Percentiles rank a stretch among this genome's conserved stretches.
Conservation (phyloP, 2,113 vertebrate genomes). For the Ahaetulla prasina region DNA sequence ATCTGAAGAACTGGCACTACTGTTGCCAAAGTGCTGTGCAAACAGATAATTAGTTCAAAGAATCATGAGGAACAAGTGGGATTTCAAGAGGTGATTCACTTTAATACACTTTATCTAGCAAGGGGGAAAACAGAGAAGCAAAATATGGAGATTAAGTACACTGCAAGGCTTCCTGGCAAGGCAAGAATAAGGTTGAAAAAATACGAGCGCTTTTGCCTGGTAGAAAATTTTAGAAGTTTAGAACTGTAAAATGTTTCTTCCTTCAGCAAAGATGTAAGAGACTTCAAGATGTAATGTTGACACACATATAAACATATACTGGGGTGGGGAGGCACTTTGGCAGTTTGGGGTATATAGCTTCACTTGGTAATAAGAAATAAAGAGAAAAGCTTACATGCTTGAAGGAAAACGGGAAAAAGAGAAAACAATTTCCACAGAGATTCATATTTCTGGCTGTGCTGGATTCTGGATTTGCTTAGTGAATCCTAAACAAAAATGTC, state of each 20-base stretch:
- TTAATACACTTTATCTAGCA: not conserved
- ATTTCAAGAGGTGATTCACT: not conserved
- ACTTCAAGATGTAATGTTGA: not conserved
- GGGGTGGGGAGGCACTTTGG: not conserved
- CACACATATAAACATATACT: not conserved
- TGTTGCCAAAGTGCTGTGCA: not conserved
- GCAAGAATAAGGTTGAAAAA: not conserved
- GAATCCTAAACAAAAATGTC: not conserved
- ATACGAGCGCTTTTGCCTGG: not conserved
- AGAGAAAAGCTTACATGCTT: not conserved
- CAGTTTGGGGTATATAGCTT: not conserved
- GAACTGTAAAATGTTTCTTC: not conserved
- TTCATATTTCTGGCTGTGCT: not conserved
- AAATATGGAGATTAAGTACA: not conserved
- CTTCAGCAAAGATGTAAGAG: not conserved
- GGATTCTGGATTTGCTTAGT: not conserved
- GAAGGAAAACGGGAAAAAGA: not conserved
- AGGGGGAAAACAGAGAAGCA: not conserved
- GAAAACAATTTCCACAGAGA: not conserved
- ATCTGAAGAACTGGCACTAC: not conserved
- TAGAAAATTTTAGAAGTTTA: not conserved
- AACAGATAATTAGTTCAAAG: not conserved
- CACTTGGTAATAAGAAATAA: not conserved
- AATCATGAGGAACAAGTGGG: not conserved
- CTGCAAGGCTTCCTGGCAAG: not conserved